phyloP scores from a whole-genome alignment of 2,797 vertebrate species.

The Atherinosoma microstoma region DNA sequence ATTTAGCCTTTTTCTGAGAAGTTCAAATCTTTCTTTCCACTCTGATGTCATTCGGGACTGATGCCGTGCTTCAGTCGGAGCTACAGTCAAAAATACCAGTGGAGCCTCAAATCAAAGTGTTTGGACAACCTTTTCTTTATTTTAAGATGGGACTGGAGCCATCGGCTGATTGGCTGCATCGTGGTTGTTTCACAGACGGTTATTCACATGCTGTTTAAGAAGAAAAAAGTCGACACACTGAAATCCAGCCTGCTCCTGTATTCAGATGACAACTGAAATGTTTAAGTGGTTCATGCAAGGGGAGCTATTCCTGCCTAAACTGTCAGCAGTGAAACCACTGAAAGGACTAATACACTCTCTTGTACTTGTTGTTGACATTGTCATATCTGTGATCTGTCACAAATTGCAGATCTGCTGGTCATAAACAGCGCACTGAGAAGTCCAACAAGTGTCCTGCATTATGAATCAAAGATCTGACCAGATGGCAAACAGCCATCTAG shows the following conservation, averaged over 20 bases:
- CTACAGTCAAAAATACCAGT: constrained; percentile 14
- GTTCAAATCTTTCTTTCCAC: constrained; percentile 17
- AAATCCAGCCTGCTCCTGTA: constrained; percentile 17
- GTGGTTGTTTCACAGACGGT: constrained; percentile 13
- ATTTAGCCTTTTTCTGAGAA: constrained; percentile 20
- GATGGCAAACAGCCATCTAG: constrained; percentile 75
- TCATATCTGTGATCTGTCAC: constrained; percentile 68
- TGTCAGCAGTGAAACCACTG: constrained; percentile 14
- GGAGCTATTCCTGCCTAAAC: constrained; percentile 11
- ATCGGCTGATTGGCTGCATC: constrained; percentile 14
- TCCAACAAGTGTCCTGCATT: constrained; percentile 73
- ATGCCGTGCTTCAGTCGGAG: constrained; percentile 16
- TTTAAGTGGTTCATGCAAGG: constrained; percentile 6
- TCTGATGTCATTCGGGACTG: constrained; percentile 30
- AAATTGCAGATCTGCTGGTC: constrained; percentile 57
- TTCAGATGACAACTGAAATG: constrained; percentile 19
- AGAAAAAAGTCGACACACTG: constrained; percentile 15
- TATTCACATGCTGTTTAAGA: constrained; percentile 18
- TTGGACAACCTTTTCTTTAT: constrained; percentile 24
- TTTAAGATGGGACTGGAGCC: constrained; percentile 18
- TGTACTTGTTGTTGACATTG: constrained; percentile 63
- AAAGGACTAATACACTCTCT: constrained; percentile 27
- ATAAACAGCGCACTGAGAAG: constrained; percentile 64
- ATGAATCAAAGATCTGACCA: constrained; percentile 81
- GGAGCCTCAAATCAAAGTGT: constrained; percentile 39